phyloP scores from a whole-genome alignment of 2,113 vertebrate species.

The Pollimyrus isidori region DNA sequence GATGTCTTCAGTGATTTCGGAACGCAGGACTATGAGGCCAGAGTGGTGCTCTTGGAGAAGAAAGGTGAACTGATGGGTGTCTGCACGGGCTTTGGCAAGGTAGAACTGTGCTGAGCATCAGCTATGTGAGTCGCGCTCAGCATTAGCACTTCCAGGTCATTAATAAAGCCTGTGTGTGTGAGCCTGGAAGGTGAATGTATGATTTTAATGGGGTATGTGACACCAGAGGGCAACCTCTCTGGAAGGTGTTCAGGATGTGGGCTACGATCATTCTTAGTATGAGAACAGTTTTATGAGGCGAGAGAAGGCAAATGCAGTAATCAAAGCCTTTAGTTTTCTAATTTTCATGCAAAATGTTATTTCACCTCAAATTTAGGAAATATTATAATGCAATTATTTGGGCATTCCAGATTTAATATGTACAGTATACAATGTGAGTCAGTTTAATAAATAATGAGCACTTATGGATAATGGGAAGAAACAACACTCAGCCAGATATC shows the following conservation, averaged over 20 bases:
- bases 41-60: constrained; percentile 66
- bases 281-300: not conserved
- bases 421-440: not conserved
- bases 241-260: not conserved
- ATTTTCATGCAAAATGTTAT: not conserved
- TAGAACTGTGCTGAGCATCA: not conserved
- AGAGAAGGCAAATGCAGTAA: not conserved
- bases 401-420: not conserved
- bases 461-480: not conserved
- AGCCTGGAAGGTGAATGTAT: not conserved
- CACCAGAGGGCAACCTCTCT: not conserved
- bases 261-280: not conserved
- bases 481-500: not conserved
- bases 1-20: constrained; percentile 51
- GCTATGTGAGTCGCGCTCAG: not conserved
- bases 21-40: constrained; percentile 76
- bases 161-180: not conserved
- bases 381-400: not conserved
- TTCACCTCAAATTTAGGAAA: not conserved
- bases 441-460: not conserved
- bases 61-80: constrained; percentile 52
- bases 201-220: not conserved
- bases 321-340: not conserved
- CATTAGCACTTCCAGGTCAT: not conserved
- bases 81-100: not conserved